phyloP scores from a whole-genome alignment of 2,113 vertebrate species.

The Lophotis ruficrista region DNA sequence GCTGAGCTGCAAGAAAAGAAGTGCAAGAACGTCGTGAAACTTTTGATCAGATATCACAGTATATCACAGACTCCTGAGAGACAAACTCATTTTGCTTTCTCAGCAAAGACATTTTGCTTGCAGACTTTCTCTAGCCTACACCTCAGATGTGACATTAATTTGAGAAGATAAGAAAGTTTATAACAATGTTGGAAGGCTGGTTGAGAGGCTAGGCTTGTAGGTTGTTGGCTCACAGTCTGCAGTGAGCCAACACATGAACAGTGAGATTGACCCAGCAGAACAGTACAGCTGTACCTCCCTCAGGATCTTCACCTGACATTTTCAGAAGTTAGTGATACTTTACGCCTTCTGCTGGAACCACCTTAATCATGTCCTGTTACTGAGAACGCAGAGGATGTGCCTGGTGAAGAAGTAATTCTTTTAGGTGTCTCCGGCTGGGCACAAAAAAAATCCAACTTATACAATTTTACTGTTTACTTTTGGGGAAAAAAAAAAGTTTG shows the following conservation, averaged over 20 bases:
- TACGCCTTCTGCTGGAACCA: neutral
- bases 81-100: neutral
- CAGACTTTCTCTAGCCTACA: neutral
- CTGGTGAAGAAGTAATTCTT: neutral
- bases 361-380: neutral
- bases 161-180: neutral
- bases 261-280: neutral
- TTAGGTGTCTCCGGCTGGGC: neutral
- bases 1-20: constrained; percentile 56
- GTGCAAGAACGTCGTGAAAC: neutral
- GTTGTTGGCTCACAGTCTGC: neutral
- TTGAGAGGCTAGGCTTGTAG: neutral
- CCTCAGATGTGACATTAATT: neutral
- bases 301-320: neutral
- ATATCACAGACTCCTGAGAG: neutral
- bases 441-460: neutral
- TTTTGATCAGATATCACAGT: neutral
- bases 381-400: neutral
- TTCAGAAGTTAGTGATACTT: neutral
- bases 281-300: neutral
- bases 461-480: neutral
- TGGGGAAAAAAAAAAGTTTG: neutral
- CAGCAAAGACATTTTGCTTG: neutral
- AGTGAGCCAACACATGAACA: neutral
- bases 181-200: neutral